Evolutionary conservation across 2,888 invertebrate species (phyloP).

Genomic region (Synergus japonicus): DNA sequence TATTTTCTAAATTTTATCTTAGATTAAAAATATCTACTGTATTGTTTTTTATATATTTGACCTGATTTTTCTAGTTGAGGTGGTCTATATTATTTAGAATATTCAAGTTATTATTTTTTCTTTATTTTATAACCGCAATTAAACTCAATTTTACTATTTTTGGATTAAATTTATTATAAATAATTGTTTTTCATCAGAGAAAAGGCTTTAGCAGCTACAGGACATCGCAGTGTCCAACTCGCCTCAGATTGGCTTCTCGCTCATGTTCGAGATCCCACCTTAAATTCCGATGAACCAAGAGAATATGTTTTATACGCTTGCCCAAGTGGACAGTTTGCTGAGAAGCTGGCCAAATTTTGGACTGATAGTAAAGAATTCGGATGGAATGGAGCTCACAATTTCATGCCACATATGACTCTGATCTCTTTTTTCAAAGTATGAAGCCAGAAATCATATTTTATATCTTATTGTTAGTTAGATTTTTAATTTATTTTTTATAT

Average conservation of each 20-base stretch:
- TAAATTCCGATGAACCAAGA: constrained; percentile 87
- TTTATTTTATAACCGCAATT: no score
- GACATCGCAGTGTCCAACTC: constrained; percentile 90
- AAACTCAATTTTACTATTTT: no score
- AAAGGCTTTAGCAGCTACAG: constrained; percentile 94
- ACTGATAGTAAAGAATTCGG: constrained; percentile 85
- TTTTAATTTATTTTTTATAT: constrained; percentile 35
- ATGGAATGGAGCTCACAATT: constrained; percentile 95
- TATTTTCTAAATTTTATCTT: neutral
- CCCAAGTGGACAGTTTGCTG: constrained; percentile 87
- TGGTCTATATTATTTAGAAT: no score
- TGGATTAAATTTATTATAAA: no score
- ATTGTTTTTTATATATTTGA: neutral
- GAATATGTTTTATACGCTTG: constrained; percentile 94
- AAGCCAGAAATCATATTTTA: constrained; percentile 10
- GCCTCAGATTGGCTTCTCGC: constrained; percentile 95
- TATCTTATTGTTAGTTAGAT: neutral
- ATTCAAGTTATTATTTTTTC: no score
- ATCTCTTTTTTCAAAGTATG: constrained; percentile 92
- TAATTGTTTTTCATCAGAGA: constrained; percentile 80
- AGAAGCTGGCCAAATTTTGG: constrained; percentile 88
- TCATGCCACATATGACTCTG: constrained; percentile 92
- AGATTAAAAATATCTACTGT: neutral
- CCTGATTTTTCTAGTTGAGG: neutral
- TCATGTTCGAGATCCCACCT: constrained; percentile 90